Evolutionary conservation across 2,888 invertebrate species (phyloP), one percentile per base, ranked within the genome.

Genomic region (Himalopsyche kuldschensis): DNA sequence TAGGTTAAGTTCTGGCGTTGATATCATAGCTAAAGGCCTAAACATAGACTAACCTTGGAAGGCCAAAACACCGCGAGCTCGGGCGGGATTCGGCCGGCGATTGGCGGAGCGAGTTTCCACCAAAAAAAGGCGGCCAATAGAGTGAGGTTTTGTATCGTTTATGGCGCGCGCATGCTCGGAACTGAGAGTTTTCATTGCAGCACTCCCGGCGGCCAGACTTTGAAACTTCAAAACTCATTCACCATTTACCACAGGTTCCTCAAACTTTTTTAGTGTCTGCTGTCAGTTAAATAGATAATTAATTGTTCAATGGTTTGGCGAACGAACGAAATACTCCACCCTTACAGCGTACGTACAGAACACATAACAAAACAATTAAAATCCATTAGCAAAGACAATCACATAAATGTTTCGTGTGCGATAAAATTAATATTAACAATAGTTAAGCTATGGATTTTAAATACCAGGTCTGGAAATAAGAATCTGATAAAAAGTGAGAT

Each of bases 1-100:
- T 82, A 86, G 85, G 86, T 86, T 86, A 79, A 86, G 85, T 84
- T 86, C 85, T 84, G 86, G 84, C 85, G 86, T 85, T 83, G 86
- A 84, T 85, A 86, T 85, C 86, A 86, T 86, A 86, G 86, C 84
- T 84, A 84, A 84, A 84, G 84, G 82, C 84, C 82, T 84, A 84
- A 84, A 84, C 84, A 84, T 84, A 82, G 82, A 84, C 84, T 84
- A 84, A 84, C 84, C 84, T 84, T 84, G 84, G 84, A 84, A 84
- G 84, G 84, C 84, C 84, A 84, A 82, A 84, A 84, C 84, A 84
- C 84, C 82, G 84, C 82, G 84, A 82, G 82, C 84, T 82, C 84
- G 82, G 84, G 82, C 84, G 82, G 82, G 82, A 82, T 84, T 63
- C 48, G 78, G 82, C 84, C 82, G 82, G 80, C 80, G 75, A 82